These are phyloP conservation scores for Porites evermanni DNA, from an alignment of 92 coral and sea anemone species.

Conservation along the genomic window DNA sequence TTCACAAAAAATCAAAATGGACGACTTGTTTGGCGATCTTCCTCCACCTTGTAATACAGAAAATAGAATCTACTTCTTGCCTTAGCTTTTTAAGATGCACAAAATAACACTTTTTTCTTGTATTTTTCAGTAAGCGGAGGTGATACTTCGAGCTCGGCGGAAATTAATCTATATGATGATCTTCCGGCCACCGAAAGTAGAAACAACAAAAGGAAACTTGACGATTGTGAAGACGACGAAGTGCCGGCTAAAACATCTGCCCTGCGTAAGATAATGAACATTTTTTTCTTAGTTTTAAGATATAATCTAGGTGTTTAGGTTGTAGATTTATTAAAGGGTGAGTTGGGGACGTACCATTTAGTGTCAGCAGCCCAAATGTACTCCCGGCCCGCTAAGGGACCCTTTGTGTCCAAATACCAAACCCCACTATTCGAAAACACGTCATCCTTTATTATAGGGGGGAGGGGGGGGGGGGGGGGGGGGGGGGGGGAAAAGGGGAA, in stretches of 20 bases:
- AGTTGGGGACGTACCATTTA: no score
- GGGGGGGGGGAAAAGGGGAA: background rate
- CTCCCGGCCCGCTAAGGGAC: no score
- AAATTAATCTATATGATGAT: constrained; percentile 46
- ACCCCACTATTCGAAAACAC: background rate
- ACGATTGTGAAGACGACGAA: constrained; percentile 12
- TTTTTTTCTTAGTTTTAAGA: background rate
- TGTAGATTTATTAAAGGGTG: no score
- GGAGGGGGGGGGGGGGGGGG: background rate
- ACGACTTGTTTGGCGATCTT: constrained; percentile 78
- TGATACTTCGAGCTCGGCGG: background rate
- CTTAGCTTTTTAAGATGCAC: background rate
- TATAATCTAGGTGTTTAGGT: background rate
- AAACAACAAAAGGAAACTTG: constrained; percentile 50
- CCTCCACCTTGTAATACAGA: constrained; percentile 73
- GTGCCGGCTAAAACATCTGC: constrained; percentile 43
- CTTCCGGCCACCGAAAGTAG: constrained; percentile 53
- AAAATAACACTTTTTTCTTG: background rate
- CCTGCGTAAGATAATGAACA: background rate
- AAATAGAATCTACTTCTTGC: background rate
- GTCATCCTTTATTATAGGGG: background rate
- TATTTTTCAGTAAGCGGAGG: constrained; percentile 38
- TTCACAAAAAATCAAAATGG: constrained; percentile 31
- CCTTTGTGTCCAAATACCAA: no score
- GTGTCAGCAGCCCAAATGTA: no score